These are phyloP conservation scores for Elaphurus davidianus DNA, from an alignment of 2,113 vertebrate species.

Conservation along the genomic window DNA sequence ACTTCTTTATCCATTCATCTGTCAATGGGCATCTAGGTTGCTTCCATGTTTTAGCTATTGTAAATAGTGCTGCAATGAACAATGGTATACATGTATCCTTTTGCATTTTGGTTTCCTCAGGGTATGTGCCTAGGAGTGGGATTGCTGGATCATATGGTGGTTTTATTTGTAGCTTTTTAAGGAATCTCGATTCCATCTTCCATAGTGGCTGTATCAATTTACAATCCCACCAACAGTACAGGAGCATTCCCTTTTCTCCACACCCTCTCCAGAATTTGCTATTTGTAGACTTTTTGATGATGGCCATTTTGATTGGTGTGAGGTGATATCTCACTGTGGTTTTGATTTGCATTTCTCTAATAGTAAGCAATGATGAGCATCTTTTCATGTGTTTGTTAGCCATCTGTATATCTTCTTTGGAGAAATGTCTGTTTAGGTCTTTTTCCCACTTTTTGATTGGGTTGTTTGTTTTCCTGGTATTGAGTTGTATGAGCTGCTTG, in stretches of 20 bases:
- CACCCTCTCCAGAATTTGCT: neutral
- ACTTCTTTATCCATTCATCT: neutral
- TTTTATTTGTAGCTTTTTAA: neutral
- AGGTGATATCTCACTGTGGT: neutral
- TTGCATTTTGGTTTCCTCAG: neutral
- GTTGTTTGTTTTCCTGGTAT: neutral
- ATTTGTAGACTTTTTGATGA: neutral
- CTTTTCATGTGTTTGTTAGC: neutral
- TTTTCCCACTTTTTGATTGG: neutral
- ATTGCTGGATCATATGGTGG: neutral
- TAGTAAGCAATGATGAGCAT: neutral
- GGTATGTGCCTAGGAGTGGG: neutral
- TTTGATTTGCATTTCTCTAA: neutral
- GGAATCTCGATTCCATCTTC: neutral
- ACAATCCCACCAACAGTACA: neutral
- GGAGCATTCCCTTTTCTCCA: neutral
- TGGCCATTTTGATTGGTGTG: neutral
- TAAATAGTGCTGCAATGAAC: neutral
- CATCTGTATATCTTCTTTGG: neutral
- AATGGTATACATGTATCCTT: neutral
- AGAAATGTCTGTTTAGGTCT: neutral
- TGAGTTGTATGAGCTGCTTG: neutral
- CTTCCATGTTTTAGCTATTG: neutral
- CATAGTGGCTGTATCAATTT: neutral
- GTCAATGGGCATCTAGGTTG: neutral